Evolutionary conservation across 2,888 invertebrate genomes (phyloP).

Genomic region (Ochropacha duplaris): DNA sequence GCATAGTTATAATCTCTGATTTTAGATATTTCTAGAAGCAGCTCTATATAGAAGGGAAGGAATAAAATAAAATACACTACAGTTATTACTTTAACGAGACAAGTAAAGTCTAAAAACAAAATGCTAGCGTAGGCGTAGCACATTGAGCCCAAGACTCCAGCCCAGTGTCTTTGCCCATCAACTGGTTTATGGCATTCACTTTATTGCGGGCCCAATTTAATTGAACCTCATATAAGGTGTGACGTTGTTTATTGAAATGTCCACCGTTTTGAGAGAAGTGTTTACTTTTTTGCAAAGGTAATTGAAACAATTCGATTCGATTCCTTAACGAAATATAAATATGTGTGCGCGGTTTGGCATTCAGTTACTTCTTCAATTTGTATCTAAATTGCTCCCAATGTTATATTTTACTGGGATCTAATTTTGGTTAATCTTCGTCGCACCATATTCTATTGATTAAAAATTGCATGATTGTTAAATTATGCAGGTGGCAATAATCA

Average conservation of each 20-base stretch:
- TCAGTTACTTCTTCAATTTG: neutral
- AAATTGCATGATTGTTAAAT: neutral
- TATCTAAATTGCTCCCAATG: neutral
- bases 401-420: neutral
- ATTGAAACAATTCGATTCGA: neutral
- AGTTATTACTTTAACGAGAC: neutral
- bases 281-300: neutral
- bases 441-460: neutral
- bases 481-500: no score
- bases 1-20: no score
- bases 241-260: conserved; percentile 1
- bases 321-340: neutral
- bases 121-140: neutral
- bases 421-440: neutral
- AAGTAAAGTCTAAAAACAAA: neutral
- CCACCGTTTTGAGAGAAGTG: neutral
- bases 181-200: neutral
- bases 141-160: neutral
- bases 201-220: neutral
- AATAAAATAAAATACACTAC: neutral
- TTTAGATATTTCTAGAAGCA: neutral
- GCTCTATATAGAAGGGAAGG: neutral
- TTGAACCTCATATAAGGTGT: neutral
- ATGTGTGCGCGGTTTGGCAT: neutral
- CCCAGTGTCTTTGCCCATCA: neutral